phyloP scores from a whole-genome alignment of 2,888 invertebrate species.

The Pomacea canaliculata region DNA sequence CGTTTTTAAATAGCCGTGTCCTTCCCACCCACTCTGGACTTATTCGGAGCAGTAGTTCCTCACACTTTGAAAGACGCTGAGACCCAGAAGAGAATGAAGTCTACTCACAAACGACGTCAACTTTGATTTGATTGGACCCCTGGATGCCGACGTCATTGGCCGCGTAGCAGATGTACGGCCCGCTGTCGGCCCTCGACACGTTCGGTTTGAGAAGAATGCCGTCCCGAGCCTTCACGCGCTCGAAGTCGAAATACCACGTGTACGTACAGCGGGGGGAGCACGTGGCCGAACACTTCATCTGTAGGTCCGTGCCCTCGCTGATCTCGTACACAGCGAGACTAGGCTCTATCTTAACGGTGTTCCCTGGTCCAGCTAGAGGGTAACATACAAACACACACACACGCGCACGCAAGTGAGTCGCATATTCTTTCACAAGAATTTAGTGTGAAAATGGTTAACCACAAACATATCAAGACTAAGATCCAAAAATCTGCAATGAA shows the following conservation, averaged over 20 bases:
- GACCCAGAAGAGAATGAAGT: background rate
- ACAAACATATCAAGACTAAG: no score
- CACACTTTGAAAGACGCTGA: no score
- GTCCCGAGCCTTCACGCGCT: slow-evolving; percentile 18
- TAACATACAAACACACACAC: no score
- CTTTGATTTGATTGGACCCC: slow-evolving; percentile 27
- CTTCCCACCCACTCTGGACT: no score
- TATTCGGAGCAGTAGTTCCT: no score
- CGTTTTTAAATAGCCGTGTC: no score
- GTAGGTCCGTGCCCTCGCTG: slow-evolving; percentile 25
- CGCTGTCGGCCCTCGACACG: slow-evolving; percentile 9
- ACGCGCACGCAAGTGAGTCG: no score
- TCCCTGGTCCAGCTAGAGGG: slow-evolving; percentile 27
- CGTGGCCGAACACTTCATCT: slow-evolving; percentile 24
- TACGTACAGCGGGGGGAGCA: slow-evolving; percentile 33
- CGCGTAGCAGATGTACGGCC: slow-evolving; percentile 27
- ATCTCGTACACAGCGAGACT: slow-evolving; percentile 18
- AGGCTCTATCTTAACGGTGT: slow-evolving; percentile 27
- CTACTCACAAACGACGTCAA: slow-evolving; percentile 27
- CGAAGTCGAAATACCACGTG: slow-evolving; percentile 27
- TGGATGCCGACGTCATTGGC: slow-evolving; percentile 29
- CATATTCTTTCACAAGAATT: no score
- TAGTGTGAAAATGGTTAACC: no score
- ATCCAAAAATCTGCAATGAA: no score
- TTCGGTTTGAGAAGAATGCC: slow-evolving; percentile 11